Percentiles rank a stretch among this genome's conserved stretches.
phyloP scores from a whole-genome alignment of 2,888 invertebrate species.

The Drosophila phalerata region DNA sequence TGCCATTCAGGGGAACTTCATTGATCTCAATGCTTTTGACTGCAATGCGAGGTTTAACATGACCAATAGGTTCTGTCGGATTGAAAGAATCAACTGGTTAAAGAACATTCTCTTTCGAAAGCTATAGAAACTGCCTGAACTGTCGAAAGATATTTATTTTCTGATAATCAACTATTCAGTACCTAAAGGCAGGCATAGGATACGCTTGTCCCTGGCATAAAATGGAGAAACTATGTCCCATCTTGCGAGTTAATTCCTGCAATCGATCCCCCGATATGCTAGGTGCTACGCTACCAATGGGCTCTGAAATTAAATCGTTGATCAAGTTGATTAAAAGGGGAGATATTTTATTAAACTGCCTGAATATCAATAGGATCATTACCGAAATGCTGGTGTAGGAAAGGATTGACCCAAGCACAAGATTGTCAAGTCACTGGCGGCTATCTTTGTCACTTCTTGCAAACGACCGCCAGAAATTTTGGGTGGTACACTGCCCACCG shows the following conservation, averaged over 20 bases:
- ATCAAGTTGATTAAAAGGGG: background rate
- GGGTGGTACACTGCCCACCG: slow-evolving; percentile 86
- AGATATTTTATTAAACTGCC: slow-evolving; percentile 39
- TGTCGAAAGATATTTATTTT: background rate
- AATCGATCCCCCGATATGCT: slow-evolving; percentile 87
- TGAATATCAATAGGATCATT: slow-evolving; percentile 53
- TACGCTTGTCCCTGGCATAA: slow-evolving; percentile 91
- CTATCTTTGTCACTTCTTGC: slow-evolving; percentile 85
- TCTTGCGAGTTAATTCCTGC: slow-evolving; percentile 86
- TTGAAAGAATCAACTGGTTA: background rate
- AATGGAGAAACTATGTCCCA: slow-evolving; percentile 87
- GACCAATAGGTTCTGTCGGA: slow-evolving; percentile 83
- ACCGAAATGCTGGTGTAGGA: slow-evolving; percentile 87
- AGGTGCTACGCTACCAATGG: slow-evolving; percentile 89
- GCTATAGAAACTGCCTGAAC: slow-evolving; percentile 54
- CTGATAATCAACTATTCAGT: slow-evolving; percentile 67
- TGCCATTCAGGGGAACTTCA: slow-evolving; percentile 69
- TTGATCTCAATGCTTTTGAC: slow-evolving; percentile 83
- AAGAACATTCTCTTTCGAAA: rapidly evolving
- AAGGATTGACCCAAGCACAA: slow-evolving; percentile 87
- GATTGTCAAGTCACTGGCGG: slow-evolving; percentile 78
- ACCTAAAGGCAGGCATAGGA: slow-evolving; percentile 92
- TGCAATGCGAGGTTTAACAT: slow-evolving; percentile 83
- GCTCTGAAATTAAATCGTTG: slow-evolving; percentile 86
- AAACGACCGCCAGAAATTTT: slow-evolving; percentile 86